Base-by-base conservation (phyloP, 1,140 invertebrate species). In the Globodera rostochiensis region DNA sequence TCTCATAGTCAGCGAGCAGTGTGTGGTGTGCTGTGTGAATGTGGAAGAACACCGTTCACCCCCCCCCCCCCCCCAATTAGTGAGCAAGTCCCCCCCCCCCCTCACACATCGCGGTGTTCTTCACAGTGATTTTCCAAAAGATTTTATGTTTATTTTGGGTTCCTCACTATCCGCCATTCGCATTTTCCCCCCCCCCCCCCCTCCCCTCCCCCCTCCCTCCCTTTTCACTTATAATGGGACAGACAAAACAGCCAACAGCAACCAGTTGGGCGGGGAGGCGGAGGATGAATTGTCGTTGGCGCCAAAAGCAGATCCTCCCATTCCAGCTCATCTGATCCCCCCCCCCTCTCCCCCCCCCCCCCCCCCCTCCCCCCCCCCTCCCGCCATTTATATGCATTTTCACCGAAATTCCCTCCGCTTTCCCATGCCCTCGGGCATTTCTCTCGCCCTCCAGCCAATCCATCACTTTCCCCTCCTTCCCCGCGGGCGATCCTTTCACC, bases 231-330 rank as follows among this genome's bases (percentile, higher is more conserved):
- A 19, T 60, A 60, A 60, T 60, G 57, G 57, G 13, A 60, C 57
- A 60, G 57, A 60, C 57, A 60, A 60, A 60, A 60, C 57, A 60
- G 13, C 19, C 57, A 47, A 36, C 9, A 71, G 19, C 69, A 71
- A 71, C 69, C 46, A 47, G 69, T 71, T 71, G 69, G 8, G 11
- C 25, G 25, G 25, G 69, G 69, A 9, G 69, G 21, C 21, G 69
- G 46, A 6, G 46, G 69, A 13, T 71, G 69, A 6, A 21, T 25
- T 69, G 66, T 25, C 8, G 25, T 4, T 47, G 69, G 25, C 69
- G 69, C 69, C 69, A 71, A 71, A 71, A 71, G 69, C 69, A 71
- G 69, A 71, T 71, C 19, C 69, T 19, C 69, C 69, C 60, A 64
- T 64, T 64, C 60, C 25, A 36, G 25, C 25, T 36, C 25, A 36